phyloP scores from a whole-genome alignment of 92 coral and sea anemone genomes.

The Nematostella vectensis region DNA sequence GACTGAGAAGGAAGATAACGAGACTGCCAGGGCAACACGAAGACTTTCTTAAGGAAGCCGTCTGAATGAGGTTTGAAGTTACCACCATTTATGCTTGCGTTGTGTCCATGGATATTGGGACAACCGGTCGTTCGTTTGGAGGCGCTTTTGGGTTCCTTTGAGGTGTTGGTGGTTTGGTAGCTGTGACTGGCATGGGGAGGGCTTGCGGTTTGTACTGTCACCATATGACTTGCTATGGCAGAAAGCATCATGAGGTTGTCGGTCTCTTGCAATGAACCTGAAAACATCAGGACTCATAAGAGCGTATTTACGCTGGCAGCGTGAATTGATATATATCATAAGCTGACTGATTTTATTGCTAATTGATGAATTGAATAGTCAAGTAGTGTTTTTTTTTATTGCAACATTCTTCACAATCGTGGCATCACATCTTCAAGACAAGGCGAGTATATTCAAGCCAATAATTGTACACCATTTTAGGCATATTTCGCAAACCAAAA shows the following conservation, averaged over 20 bases:
- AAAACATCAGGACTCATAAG: neutral
- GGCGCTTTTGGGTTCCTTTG: neutral
- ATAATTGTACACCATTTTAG: too few relatives aligned
- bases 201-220: neutral
- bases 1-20: constrained; percentile 24
- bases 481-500: too few relatives aligned
- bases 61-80: neutral
- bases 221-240: constrained; percentile 23
- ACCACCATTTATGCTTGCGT: neutral
- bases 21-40: constrained; percentile 19
- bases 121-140: neutral
- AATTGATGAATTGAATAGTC: too few relatives aligned
- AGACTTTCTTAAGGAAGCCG: constrained; percentile 24
- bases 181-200: neutral
- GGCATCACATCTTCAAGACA: too few relatives aligned
- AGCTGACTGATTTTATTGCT: too few relatives aligned
- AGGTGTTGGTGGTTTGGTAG: neutral
- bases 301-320: too few relatives aligned
- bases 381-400: too few relatives aligned
- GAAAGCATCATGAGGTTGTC: constrained; percentile 19
- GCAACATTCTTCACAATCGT: too few relatives aligned
- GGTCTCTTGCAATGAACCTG: constrained; percentile 6
- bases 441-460: too few relatives aligned
- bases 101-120: neutral
- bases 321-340: too few relatives aligned